Base-by-base conservation (phyloP, 2,888 invertebrate genomes). In the Lepidonotus clava region DNA sequence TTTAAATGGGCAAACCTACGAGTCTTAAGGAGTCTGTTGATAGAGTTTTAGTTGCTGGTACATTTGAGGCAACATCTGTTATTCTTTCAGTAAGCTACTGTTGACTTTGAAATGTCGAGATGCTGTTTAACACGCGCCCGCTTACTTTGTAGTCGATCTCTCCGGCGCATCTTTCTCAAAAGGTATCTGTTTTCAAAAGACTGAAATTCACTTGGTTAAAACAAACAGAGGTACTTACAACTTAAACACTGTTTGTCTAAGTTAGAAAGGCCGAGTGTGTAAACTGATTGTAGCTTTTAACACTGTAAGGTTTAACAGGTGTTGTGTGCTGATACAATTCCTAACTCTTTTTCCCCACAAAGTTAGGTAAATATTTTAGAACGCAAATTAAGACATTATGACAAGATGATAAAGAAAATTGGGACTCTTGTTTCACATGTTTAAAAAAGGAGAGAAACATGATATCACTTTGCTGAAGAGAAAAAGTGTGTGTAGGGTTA, bases 151-250 rank as follows among this genome's bases (percentile, higher is more conserved):
- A 61, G 61, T 61, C 61, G 28, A 61, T 61, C 24, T 32, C n/a
- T 24, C 28, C 28, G 61, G 61, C 24, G 28, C 24, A 61, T 61
- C 61, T 24, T 32, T 28, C 61, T 28, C 8, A 28, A 18, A 61
- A 61, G 28, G 61, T 61, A n/a, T 61, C 61, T 28, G 28, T 61
- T 61, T 61, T 61, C 61, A 61, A 61, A 61, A 61, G 24, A n/a
- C 11, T 24, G 21, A n/a, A 53, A 61, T 61, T 61, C 61, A 61
- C 61, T 28, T 24, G 61, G 28, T 28, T 1, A 24, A 24, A 61
- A 28, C 61, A 28, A 61, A 61, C 5, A 53, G 53, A 1, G 24
- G 61, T 24, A 61, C 61, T 61, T 61, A 61, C 61, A 8, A 61
- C 24, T 61, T 61, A 61, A 61, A 61, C 28, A 61, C 28, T 61